Conservation (phyloP, 2,888 invertebrate species). For the Conistra vaccinii region DNA sequence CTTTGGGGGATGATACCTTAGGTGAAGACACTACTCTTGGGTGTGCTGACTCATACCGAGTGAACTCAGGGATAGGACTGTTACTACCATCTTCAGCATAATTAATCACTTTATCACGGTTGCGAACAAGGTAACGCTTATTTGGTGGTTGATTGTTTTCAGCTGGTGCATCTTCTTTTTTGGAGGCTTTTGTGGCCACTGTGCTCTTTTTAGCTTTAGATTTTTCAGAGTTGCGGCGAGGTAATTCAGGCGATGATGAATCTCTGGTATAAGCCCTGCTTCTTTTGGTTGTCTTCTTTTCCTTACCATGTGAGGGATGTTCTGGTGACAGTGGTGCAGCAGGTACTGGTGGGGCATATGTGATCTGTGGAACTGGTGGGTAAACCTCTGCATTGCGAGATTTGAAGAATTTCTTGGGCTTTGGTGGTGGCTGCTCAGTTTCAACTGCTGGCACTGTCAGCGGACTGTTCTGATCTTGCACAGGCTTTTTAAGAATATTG, state of each 20-base stretch:
- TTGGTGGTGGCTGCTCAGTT: conserved; percentile 90
- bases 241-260: conserved; percentile 88
- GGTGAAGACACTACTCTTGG: conserved; percentile 72
- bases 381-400: conserved; percentile 94
- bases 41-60: conserved; percentile 79
- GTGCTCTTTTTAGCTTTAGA: conserved; percentile 83
- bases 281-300: conserved; percentile 83
- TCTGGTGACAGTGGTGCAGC: conserved; percentile 87
- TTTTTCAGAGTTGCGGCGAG: conserved; percentile 86
- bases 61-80: conserved; percentile 88
- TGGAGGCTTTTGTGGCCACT: conserved; percentile 85
- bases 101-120: conserved; percentile 91
- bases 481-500: conserved; percentile 85
- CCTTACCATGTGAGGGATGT: conserved; percentile 83
- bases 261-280: conserved; percentile 85
- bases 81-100: conserved; percentile 92
- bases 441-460: conserved; percentile 89
- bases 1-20: conserved; percentile 86
- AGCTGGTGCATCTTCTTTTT: conserved; percentile 83
- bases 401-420: conserved; percentile 97
- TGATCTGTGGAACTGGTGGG: conserved; percentile 89
- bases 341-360: conserved; percentile 87
- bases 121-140: conserved; percentile 89
- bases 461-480: conserved; percentile 90
- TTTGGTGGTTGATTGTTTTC: conserved; percentile 88